Percentiles rank a stretch among this genome's conserved stretches.
Conservation (phyloP, 2,113 vertebrate genomes). For the Athene cunicularia region DNA sequence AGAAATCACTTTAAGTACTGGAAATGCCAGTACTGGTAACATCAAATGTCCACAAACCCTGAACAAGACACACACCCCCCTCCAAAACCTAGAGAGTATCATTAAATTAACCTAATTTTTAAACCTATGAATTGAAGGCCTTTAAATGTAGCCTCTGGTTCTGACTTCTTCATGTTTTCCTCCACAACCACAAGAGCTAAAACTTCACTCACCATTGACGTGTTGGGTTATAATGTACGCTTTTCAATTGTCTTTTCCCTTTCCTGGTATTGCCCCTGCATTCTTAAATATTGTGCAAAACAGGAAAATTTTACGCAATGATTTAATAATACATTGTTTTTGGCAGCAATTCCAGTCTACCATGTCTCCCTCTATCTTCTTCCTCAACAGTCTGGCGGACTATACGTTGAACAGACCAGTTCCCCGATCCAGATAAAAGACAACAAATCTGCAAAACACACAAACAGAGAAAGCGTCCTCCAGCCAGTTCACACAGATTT, state of each 20-base stretch:
- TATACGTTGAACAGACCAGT: neutral
- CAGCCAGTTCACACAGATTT: neutral
- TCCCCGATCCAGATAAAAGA: neutral
- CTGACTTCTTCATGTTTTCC: neutral
- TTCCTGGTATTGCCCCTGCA: slow-evolving; percentile 60
- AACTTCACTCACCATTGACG: neutral
- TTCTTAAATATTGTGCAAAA: slow-evolving; percentile 61
- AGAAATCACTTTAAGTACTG: neutral
- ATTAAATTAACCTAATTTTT: neutral
- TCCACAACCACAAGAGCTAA: slow-evolving; percentile 15
- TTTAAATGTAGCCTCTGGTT: slow-evolving; percentile 11
- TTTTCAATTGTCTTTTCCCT: slow-evolving; percentile 57
- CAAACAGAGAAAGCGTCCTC: neutral
- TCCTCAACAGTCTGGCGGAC: neutral
- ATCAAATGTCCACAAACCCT: neutral
- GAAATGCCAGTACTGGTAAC: neutral
- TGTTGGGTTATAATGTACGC: neutral
- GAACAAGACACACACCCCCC: neutral
- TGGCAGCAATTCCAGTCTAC: slow-evolving; percentile 44
- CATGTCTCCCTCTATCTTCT: slow-evolving; percentile 22
- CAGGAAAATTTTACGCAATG: slow-evolving; percentile 58
- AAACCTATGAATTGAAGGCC: neutral
- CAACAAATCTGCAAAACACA: neutral
- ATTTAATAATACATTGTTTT: slow-evolving; percentile 57
- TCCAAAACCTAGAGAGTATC: neutral